A percentile compares a stretch with the other conserved stretches of the same genome.
Conservation (phyloP, 2,113 vertebrate species). For the Strix aluco region DNA sequence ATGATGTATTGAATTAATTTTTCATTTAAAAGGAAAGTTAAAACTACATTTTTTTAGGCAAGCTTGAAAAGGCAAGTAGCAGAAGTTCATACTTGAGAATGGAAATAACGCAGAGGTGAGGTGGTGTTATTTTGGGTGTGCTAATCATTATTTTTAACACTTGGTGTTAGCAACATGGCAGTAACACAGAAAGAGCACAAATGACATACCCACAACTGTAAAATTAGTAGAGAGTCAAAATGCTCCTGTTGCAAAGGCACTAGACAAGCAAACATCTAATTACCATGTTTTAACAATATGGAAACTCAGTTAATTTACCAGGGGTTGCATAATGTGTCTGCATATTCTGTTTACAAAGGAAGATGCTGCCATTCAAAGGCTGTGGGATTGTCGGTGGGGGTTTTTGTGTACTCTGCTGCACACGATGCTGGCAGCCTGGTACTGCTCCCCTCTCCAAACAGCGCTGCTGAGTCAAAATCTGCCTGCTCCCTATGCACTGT, state of each 20-base stretch:
- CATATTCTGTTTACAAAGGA: conserved; percentile 6
- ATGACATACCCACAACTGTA: not conserved
- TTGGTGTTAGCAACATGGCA: not conserved
- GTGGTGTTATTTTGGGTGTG: not conserved
- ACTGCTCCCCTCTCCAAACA: conserved; percentile 2
- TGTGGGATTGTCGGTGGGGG: not conserved
- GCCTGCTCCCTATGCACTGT: not conserved
- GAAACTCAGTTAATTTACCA: not conserved
- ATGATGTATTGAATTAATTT: not conserved
- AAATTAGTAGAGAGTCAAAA: not conserved
- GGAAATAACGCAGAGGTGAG: not conserved
- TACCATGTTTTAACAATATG: not conserved
- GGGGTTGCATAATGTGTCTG: not conserved
- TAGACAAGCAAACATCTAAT: not conserved
- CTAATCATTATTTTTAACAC: not conserved
- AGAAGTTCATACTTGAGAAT: not conserved
- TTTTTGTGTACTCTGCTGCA: conserved; percentile 33
- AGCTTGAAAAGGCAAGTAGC: not conserved
- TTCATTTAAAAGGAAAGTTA: not conserved
- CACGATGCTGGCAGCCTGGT: not conserved
- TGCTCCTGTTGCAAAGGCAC: not conserved
- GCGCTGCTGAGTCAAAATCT: not conserved
- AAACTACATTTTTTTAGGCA: not conserved
- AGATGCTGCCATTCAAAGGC: not conserved
- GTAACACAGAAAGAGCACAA: not conserved